Evolutionary conservation across 2,888 invertebrate species (phyloP).

Genomic region (Leptogaster cylindrica): DNA sequence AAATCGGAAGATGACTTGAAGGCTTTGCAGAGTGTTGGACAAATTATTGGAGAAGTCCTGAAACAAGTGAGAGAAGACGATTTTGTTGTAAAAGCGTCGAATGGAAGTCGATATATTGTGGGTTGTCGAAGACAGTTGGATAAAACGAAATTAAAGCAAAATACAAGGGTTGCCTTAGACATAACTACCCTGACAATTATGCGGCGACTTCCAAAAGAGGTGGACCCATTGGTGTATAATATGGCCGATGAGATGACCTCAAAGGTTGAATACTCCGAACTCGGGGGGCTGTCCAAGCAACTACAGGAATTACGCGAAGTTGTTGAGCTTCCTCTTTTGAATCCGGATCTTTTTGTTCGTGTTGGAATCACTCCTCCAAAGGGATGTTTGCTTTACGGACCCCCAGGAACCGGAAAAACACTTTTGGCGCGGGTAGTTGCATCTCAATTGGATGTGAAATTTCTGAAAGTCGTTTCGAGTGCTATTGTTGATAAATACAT

Average conservation of each 20-base stretch:
- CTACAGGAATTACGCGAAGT: conserved; percentile 97
- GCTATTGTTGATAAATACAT: conserved; percentile 99
- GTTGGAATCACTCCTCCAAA: conserved; percentile 99
- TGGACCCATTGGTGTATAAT: conserved; percentile 98
- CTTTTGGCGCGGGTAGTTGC: conserved; percentile 96
- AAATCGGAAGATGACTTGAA: conserved; percentile 99
- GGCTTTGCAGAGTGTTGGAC: conserved; percentile 98
- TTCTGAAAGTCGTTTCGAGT: conserved; percentile 98
- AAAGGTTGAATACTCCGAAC: conserved; percentile 92
- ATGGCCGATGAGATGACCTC: conserved; percentile 99
- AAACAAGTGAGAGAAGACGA: conserved; percentile 99
- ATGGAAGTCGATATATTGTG: conserved; percentile 98
- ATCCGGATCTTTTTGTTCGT: conserved; percentile 95
- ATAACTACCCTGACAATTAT: conserved; percentile 99
- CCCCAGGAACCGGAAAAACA: conserved; percentile 98
- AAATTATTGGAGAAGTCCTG: conserved; percentile 98
- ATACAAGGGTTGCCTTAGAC: conserved; percentile 96
- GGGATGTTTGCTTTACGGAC: conserved; percentile 96
- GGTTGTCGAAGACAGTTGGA: conserved; percentile 97
- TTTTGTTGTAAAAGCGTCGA: conserved; percentile 99
- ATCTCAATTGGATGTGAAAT: conserved; percentile 97
- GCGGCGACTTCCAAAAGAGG: conserved; percentile 96
- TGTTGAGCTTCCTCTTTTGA: conserved; percentile 94
- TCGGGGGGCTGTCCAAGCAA: conserved; percentile 97
- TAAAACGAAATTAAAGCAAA: conserved; percentile 92